phyloP scores from a whole-genome alignment of 1,140 invertebrate genomes.

The Olivierus martensii region DNA sequence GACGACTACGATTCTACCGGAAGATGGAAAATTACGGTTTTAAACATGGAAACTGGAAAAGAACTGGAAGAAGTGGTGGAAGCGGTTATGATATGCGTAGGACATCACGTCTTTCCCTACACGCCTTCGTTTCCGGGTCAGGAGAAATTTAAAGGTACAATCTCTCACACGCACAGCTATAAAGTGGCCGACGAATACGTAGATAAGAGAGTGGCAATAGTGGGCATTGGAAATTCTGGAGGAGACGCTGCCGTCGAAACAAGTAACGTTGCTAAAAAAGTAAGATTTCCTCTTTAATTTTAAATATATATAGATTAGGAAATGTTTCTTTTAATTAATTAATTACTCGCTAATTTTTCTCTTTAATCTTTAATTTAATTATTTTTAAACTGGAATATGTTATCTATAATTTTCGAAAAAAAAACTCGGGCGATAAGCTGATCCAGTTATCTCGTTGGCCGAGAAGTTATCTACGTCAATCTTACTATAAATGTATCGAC shows the following conservation, averaged over 20 bases:
- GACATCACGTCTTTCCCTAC: slow-evolving; percentile 16
- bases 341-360: no score
- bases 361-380: no score
- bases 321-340: no score
- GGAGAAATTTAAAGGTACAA: slow-evolving; percentile 32
- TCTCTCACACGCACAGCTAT: slow-evolving; percentile 35
- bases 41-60: slow-evolving; percentile 3
- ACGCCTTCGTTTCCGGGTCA: slow-evolving; percentile 11
- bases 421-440: no score
- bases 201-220: slow-evolving; percentile 32
- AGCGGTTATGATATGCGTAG: slow-evolving; percentile 30
- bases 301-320: no score
- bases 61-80: slow-evolving; percentile 28
- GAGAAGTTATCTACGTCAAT: no score
- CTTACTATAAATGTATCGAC: no score
- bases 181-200: slow-evolving; percentile 24
- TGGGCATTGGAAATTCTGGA: slow-evolving; percentile 41
- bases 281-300: no score
- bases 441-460: no score
- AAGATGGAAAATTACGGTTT: slow-evolving; percentile 27
- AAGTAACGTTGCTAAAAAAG: slow-evolving; percentile 31
- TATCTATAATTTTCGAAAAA: no score
- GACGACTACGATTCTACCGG: slow-evolving; percentile 27
- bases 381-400: no score
- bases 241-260: slow-evolving; percentile 38